Evolutionary conservation across 2,888 invertebrate species (phyloP), one percentile per base, ranked within the genome.

Genomic region (Drosophila villosipedis): DNA sequence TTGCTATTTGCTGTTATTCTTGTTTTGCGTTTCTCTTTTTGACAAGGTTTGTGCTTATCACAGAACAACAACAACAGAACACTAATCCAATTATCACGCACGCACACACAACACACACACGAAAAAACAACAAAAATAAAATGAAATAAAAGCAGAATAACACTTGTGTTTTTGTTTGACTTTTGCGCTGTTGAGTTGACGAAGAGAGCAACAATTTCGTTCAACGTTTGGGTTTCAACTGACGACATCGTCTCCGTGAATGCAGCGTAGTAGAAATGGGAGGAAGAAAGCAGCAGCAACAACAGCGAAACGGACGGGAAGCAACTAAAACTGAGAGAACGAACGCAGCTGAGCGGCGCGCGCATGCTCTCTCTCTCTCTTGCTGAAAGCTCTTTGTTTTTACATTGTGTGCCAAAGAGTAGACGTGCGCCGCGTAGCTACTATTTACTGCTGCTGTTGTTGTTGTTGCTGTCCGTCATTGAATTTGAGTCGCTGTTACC

Each of bases 171-270:
- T 25, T 66, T 54, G 25, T 71, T 57, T 53, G 60, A 39, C 31
- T 68, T 55, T 69, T 54, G 53, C 68, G 43, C 43, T 63, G 70
- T 64, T 47, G 31, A 59, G 58, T 25, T 62, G 61, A 54, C 50
- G 53, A 53, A 68, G 68, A 77, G 72, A 72, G 68, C 82, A 84
- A 86, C 91, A 83, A 84, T 82, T 89, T 84, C 91, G 85, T 85
- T 89, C 91, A 89, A 90, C 91, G 91, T 86, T 80, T 83, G 83
- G 75, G 82, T 78, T 79, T 83, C 89, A 86, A 91, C 91, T 91
- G 91, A 87, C 50, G 39, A 64, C 71, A 68, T 66, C 73, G 79
- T 61, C 78, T 78, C 43, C 64, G 33, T 52, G 76, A 84, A 75
- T 84, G 86, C 87, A 84, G 77, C 70, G 77, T 82, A 78, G 80